Conservation (phyloP, 2,888 invertebrate genomes). For the Strigamia crassipes region DNA sequence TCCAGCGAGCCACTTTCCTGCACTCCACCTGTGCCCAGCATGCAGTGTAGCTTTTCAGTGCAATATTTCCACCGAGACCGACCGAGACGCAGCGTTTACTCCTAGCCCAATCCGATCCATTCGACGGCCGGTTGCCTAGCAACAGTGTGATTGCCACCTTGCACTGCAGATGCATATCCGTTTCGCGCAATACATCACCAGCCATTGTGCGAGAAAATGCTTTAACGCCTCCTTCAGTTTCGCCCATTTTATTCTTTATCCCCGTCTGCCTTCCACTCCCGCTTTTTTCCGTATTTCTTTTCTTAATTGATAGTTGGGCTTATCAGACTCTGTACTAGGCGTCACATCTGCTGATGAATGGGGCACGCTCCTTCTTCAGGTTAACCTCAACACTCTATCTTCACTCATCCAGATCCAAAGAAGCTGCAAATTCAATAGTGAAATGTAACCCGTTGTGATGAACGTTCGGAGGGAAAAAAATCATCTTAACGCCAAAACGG, state of each 20-base stretch:
- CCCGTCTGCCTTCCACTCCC: background rate
- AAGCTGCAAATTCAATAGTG: constrained; percentile 4
- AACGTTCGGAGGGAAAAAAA: background rate
- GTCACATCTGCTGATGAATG: constrained; percentile 28
- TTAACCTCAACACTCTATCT: constrained; percentile 30
- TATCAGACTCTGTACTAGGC: constrained; percentile 12
- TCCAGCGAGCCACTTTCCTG: constrained; percentile 11
- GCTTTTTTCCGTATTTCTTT: constrained; percentile 3
- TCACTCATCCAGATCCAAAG: constrained; percentile 23
- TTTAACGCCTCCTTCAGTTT: constrained; percentile 18
- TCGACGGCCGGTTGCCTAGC: constrained; percentile 23
- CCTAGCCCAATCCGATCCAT: constrained; percentile 19
- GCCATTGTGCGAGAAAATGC: constrained; percentile 34
- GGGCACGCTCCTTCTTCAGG: constrained; percentile 5
- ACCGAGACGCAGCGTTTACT: constrained; percentile 1
- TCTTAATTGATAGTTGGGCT: constrained; percentile 31
- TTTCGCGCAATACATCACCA: constrained; percentile 24
- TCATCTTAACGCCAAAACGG: background rate
- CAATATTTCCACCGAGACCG: constrained; percentile 7
- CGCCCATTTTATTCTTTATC: constrained; percentile 2
- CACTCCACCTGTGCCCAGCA: constrained; percentile 13
- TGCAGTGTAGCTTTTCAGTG: background rate
- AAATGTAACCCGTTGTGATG: constrained; percentile 14
- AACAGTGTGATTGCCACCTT: constrained; percentile 31
- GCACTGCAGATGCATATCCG: constrained; percentile 30